phyloP scores from a whole-genome alignment of 2,888 invertebrate species.

The Amiota communis region DNA sequence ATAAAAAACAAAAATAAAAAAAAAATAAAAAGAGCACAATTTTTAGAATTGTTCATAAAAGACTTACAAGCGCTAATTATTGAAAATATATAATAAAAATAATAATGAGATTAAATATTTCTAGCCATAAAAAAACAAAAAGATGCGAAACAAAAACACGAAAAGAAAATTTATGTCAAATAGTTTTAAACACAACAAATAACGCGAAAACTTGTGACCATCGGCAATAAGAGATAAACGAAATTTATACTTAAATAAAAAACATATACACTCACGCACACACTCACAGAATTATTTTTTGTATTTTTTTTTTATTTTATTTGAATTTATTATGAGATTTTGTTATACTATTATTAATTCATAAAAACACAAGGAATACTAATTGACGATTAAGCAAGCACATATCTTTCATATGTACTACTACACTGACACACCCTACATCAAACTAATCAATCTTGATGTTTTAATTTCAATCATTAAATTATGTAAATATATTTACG shows the following conservation, averaged over 20 bases:
- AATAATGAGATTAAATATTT: neutral
- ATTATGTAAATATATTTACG: constrained; percentile 1
- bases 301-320: too few relatives aligned
- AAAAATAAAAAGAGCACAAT: constrained; percentile 24
- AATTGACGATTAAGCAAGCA: neutral
- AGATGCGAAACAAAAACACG: neutral
- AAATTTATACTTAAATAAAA: neutral
- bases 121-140: constrained; percentile 3
- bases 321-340: neutral
- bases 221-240: constrained; percentile 9
- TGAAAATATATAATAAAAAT: neutral
- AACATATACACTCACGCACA: neutral
- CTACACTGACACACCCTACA: neutral
- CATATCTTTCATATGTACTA: constrained; percentile 14
- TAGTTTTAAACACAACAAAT: constrained; percentile 5
- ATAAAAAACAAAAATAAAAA: constrained; percentile 16
- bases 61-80: constrained; percentile 14
- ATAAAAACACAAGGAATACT: neutral
- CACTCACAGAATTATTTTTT: neutral
- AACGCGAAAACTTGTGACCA: constrained; percentile 8
- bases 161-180: constrained; percentile 6
- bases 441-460: neutral
- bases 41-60: constrained; percentile 30
- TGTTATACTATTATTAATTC: neutral
- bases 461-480: neutral